These are phyloP conservation scores for Caenorhabditis inopinata DNA, from an alignment of 1,140 invertebrate species.

Conservation along the genomic window DNA sequence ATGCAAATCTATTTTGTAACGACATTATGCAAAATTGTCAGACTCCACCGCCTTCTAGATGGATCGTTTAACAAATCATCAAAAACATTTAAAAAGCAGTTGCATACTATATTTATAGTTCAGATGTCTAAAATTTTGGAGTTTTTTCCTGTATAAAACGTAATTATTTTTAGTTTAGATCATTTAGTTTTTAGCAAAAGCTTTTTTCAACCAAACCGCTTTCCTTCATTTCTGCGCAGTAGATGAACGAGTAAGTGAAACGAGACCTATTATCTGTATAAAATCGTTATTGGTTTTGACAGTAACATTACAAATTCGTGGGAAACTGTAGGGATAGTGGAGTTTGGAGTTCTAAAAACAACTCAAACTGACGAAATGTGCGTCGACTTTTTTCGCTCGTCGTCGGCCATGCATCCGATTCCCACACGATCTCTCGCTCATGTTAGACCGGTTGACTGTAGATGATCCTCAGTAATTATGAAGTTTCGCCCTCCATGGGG, in stretches of 20 bases:
- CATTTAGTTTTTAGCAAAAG: too few relatives aligned
- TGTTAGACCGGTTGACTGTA: conserved; percentile 25
- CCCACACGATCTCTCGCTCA: background rate
- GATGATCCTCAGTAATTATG: conserved; percentile 34
- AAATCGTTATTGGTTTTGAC: conserved; percentile 15
- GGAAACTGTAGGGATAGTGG: background rate
- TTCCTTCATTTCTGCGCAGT: background rate
- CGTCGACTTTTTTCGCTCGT: conserved; percentile 2
- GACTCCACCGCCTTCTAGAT: too few relatives aligned
- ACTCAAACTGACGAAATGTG: conserved; percentile 24
- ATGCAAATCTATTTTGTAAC: too few relatives aligned
- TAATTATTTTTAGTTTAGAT: too few relatives aligned
- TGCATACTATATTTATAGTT: too few relatives aligned
- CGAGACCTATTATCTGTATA: background rate
- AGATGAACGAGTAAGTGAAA: background rate
- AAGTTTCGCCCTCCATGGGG: background rate
- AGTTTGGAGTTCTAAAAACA: conserved; percentile 19
- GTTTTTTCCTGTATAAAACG: too few relatives aligned
- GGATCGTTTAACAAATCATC: too few relatives aligned
- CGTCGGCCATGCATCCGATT: background rate
- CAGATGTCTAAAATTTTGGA: too few relatives aligned
- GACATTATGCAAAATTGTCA: too few relatives aligned
- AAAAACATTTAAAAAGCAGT: too few relatives aligned
- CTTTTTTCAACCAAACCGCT: too few relatives aligned
- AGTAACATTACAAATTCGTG: conserved; percentile 11